Conservation (phyloP, 2,113 vertebrate species). For the Periophthalmodon schlosseri region DNA sequence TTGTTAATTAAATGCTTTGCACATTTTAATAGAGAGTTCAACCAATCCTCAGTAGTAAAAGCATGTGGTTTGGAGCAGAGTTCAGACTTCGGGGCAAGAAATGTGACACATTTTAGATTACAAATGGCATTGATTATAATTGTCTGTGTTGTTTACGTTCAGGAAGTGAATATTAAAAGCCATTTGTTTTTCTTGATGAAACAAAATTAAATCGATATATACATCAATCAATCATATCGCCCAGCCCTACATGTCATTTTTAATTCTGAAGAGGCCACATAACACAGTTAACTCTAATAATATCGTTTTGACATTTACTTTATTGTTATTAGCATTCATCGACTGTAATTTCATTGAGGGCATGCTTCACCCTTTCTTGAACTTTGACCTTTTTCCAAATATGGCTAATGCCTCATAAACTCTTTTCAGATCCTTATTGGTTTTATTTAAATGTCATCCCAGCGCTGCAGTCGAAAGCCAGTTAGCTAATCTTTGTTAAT, state of each 20-base stretch:
- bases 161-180: too few species aligned
- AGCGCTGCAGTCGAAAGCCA: not conserved
- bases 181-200: too few species aligned
- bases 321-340: conserved; percentile 2
- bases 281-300: not conserved
- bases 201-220: too few species aligned
- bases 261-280: not conserved
- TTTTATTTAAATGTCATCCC: conserved; percentile 7
- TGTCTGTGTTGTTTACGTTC: too few species aligned
- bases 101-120: too few species aligned
- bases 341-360: not conserved
- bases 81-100: too few species aligned
- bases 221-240: too few species aligned
- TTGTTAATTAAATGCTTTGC: too few species aligned
- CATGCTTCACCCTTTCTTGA: not conserved
- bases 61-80: too few species aligned
- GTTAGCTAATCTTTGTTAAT: conserved; percentile 5
- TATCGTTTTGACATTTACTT: not conserved
- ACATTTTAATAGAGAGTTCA: too few species aligned
- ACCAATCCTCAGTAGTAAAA: too few species aligned
- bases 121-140: too few species aligned
- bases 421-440: not conserved
- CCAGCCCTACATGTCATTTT: not conserved
- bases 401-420: conserved; percentile 1
- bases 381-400: conserved; percentile 5